Evolutionary conservation across 2,113 vertebrate species (phyloP).

Genomic region (Nesoenas mayeri): DNA sequence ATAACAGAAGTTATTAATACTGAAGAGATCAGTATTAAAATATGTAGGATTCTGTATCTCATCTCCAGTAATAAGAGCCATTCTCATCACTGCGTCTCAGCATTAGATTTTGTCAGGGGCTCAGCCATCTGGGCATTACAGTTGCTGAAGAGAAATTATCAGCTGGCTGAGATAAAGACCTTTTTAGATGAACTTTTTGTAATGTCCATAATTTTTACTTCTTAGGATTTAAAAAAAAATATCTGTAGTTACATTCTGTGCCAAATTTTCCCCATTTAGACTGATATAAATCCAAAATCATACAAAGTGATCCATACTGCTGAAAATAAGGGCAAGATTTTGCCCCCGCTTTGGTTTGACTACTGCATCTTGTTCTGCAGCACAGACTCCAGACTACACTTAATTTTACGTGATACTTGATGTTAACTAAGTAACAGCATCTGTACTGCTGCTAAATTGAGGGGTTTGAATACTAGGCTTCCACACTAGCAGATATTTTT

Average conservation of each 20-base stretch:
- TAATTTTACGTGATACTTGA: not conserved
- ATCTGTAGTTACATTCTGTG: not conserved
- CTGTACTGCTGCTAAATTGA: not conserved
- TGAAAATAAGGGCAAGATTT: not conserved
- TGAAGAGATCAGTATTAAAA: not conserved
- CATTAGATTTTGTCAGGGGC: not conserved
- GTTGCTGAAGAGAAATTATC: not conserved
- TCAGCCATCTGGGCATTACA: not conserved
- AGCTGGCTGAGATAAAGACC: not conserved
- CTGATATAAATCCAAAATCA: not conserved
- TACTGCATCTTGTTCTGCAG: not conserved
- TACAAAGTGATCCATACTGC: not conserved
- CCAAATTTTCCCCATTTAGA: not conserved
- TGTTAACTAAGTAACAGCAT: not conserved
- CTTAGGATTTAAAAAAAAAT: not conserved
- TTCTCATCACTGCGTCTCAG: not conserved
- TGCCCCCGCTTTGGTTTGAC: not conserved
- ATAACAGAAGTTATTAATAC: not conserved
- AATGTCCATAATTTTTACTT: not conserved
- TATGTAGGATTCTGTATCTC: not conserved
- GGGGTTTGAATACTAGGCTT: not conserved
- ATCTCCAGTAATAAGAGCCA: not conserved
- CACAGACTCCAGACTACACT: not conserved
- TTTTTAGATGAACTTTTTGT: not conserved
- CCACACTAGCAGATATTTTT: constrained; percentile 21